These are phyloP conservation scores for Porites lobata DNA, from an alignment of 92 coral and sea anemone species.

Conservation along the genomic window DNA sequence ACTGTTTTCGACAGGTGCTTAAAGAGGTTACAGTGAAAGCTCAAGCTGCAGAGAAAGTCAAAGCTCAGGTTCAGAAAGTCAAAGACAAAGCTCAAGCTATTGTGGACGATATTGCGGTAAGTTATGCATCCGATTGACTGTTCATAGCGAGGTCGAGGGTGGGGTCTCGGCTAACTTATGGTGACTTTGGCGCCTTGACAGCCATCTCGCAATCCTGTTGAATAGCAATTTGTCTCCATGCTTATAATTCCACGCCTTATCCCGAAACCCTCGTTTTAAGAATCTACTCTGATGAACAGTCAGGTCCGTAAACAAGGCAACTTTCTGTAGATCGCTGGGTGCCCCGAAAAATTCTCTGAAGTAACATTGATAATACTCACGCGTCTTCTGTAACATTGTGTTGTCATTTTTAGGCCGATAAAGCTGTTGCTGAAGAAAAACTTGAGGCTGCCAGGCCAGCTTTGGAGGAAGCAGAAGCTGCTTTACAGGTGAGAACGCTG, in stretches of 20 bases:
- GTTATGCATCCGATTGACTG: not conserved
- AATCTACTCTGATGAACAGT: too few species aligned
- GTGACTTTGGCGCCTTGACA: too few species aligned
- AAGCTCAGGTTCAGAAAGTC: constrained; percentile 98
- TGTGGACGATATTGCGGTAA: constrained; percentile 97
- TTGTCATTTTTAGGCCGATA: constrained; percentile 79
- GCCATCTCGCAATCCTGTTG: too few species aligned
- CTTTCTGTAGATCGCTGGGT: too few species aligned
- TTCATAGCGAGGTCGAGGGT: too few species aligned
- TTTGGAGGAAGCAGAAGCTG: constrained; percentile 94
- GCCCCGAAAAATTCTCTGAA: too few species aligned
- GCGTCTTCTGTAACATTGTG: too few species aligned
- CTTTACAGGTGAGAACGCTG: constrained; percentile 81
- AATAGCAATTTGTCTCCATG: too few species aligned
- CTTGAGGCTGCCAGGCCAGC: constrained; percentile 97
- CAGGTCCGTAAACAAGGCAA: too few species aligned
- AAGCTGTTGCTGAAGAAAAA: constrained; percentile 91
- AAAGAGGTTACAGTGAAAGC: constrained; percentile 98
- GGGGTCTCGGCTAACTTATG: too few species aligned
- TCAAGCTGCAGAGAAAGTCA: constrained; percentile 98
- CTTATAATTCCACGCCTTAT: too few species aligned
- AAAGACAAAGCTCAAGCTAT: constrained; percentile 98
- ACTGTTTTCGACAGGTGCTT: constrained; percentile 66
- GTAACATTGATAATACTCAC: not conserved
- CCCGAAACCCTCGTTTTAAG: too few species aligned